Evolutionary conservation across 2,888 invertebrate species (phyloP), one percentile per base, ranked within the genome.

Genomic region (Polymixis flavicincta): DNA sequence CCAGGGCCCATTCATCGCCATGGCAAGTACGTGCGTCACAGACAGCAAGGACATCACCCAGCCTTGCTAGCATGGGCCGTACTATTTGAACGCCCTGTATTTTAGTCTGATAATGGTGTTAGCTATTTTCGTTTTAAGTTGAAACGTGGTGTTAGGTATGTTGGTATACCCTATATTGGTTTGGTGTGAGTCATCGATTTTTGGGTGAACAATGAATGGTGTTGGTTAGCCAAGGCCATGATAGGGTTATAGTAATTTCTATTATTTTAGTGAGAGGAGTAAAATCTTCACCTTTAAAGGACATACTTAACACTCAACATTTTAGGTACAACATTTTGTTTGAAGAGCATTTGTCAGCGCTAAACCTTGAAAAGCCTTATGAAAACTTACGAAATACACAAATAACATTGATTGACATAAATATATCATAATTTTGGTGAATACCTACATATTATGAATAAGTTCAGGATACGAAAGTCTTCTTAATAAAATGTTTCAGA

Each of bases 21-120:
- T 93, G 94, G 94, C 90, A 82, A 90, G 74, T 64, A 76, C 75
- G 91, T 94, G 94, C 95, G 95, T 95, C 95, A 94, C 90, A 25
- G 75, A 71, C 72, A 75, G 78, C 90, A 92, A 93, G 94, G 94
- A 91, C 92, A 88, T 72, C 88, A 86, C 78, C 75, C 70, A 74
- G 78, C 76, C 73, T 76, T 78, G 72, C 75, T 74, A 71, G 64
- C 67, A 84, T 84, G 78, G 76, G 69, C 69, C 75, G 57, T 85
- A 89, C 90, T 93, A 92, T 93, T 93, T 93, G 92, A 86, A 89
- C 90, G 90, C 83, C 90, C 91, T 88, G 89, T 91, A 91, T 93
- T 91, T 89, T 90, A 88, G 87, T 86, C 85, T 85, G 84, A 87
- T 90, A 89, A 89, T 89, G 87, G 87, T 89, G 90, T 89, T 89